phyloP scores from a whole-genome alignment of 1,140 invertebrate genomes.

The Drosophila sp. region DNA sequence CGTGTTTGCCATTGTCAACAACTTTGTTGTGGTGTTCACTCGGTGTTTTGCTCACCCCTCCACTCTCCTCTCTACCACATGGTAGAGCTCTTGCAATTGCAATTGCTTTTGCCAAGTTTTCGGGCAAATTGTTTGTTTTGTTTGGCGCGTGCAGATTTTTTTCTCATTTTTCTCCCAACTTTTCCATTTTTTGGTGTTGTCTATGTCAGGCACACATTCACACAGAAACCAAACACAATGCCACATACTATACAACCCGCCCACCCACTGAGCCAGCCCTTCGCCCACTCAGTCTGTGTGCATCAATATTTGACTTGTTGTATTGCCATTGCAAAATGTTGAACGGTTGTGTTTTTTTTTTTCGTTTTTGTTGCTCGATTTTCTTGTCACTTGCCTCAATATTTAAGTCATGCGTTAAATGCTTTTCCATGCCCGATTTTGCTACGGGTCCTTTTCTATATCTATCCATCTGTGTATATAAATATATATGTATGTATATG shows the following conservation, averaged over 20 bases:
- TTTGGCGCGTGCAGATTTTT: constrained; percentile 74
- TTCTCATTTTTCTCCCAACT: constrained; percentile 7
- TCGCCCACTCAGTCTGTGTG: constrained; percentile 18
- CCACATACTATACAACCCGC: constrained; percentile 14
- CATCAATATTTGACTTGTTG: constrained; percentile 77
- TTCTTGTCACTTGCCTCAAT: constrained; percentile 42
- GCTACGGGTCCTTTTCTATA: constrained; percentile 37
- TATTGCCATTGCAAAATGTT: constrained; percentile 55
- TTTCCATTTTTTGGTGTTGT: constrained; percentile 34
- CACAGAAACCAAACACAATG: constrained; percentile 17
- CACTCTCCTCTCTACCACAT: neutral
- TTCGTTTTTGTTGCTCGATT: constrained; percentile 31
- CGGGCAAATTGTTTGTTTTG: constrained; percentile 77
- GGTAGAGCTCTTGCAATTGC: constrained; percentile 60
- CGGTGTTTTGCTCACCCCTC: constrained; percentile 26
- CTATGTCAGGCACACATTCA: constrained; percentile 38
- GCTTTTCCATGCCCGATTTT: constrained; percentile 64
- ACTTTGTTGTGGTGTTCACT: constrained; percentile 73
- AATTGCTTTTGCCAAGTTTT: constrained; percentile 80
- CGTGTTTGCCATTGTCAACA: constrained; percentile 80
- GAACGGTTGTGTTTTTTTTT: constrained; percentile 21
- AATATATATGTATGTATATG: constrained; percentile 18
- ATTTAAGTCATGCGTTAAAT: constrained; percentile 72
- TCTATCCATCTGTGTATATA: neutral
- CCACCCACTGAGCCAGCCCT: no score